These are phyloP conservation scores for Neoarius graeffei DNA, from an alignment of 2,113 vertebrate genomes.

Conservation along the genomic window DNA sequence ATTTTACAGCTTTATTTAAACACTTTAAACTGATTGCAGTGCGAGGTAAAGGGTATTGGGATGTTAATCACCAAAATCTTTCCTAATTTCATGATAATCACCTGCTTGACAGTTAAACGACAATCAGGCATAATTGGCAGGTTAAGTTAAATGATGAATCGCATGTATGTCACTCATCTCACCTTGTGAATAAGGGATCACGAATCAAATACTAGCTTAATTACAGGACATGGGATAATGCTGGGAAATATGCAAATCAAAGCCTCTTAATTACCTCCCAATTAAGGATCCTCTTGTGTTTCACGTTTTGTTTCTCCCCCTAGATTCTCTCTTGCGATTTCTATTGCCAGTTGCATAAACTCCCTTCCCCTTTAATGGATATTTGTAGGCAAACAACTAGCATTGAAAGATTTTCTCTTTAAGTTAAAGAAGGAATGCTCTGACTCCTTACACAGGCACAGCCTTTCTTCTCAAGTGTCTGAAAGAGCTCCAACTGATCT, in stretches of 20 bases:
- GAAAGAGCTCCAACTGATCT: slow-evolving; percentile 31
- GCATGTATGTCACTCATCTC: slow-evolving; percentile 54
- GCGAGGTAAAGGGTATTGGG: slow-evolving; percentile 39
- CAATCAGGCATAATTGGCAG: slow-evolving; percentile 55
- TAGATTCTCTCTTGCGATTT: slow-evolving; percentile 32
- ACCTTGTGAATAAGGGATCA: slow-evolving; percentile 39
- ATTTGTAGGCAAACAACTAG: slow-evolving; percentile 49
- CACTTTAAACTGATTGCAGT: slow-evolving; percentile 18
- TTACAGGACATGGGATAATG: slow-evolving; percentile 52
- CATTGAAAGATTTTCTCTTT: slow-evolving; percentile 24
- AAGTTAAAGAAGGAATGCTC: slow-evolving; percentile 21
- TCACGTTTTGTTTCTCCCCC: slow-evolving; percentile 33
- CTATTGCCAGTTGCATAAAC: slow-evolving; percentile 44
- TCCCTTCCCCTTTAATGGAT: slow-evolving; percentile 42
- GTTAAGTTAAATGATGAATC: slow-evolving; percentile 55
- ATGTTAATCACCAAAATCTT: slow-evolving; percentile 56
- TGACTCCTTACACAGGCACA: not conserved
- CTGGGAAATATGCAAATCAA: slow-evolving; percentile 58
- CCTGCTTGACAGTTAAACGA: slow-evolving; percentile 47
- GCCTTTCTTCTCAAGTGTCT: slow-evolving; percentile 39
- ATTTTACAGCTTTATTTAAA: slow-evolving; percentile 14
- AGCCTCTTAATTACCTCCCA: slow-evolving; percentile 54
- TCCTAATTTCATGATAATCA: slow-evolving; percentile 46
- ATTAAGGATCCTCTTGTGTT: slow-evolving; percentile 46
- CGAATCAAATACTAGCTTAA: slow-evolving; percentile 55